Percentiles rank a stretch among this genome's conserved stretches.
These are phyloP conservation scores for Meriones psammophilus DNA, from an alignment of 2,797 vertebrate genomes.

Conservation along the genomic window DNA sequence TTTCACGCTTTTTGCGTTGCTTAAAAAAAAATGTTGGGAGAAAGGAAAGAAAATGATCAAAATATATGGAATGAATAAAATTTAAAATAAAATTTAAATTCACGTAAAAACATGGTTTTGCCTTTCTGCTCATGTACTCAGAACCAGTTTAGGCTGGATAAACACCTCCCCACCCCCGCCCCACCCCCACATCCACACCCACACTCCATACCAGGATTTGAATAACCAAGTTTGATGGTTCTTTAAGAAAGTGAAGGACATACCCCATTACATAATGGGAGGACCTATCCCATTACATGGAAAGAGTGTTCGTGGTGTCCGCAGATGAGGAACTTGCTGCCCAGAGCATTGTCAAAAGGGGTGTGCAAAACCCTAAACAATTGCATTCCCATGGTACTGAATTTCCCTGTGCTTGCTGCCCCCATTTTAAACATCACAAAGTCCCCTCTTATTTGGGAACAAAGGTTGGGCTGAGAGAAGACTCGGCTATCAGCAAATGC, in stretches of 20 bases:
- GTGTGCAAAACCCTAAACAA: neutral
- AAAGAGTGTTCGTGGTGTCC: neutral
- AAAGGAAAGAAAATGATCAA: neutral
- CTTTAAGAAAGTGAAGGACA: neutral
- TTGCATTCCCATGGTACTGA: too few relatives aligned
- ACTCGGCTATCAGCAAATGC: conserved; percentile 38
- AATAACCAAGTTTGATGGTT: neutral
- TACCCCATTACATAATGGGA: too few relatives aligned
- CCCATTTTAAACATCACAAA: neutral
- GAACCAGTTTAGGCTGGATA: neutral
- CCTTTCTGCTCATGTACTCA: neutral
- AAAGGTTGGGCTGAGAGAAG: conserved; percentile 13
- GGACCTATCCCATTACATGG: too few relatives aligned
- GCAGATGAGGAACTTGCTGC: neutral
- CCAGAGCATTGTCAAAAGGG: neutral
- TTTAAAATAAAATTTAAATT: neutral
- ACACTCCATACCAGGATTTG: neutral
- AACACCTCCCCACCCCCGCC: neutral
- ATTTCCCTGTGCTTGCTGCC: neutral
- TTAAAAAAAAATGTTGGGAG: neutral
- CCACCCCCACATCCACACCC: neutral
- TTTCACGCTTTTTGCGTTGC: neutral
- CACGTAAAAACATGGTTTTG: neutral
- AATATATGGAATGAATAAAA: neutral
- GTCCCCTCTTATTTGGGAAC: conserved; percentile 77